phyloP scores from a whole-genome alignment of 2,797 vertebrate species.

The Lophotriccus pileatus region DNA sequence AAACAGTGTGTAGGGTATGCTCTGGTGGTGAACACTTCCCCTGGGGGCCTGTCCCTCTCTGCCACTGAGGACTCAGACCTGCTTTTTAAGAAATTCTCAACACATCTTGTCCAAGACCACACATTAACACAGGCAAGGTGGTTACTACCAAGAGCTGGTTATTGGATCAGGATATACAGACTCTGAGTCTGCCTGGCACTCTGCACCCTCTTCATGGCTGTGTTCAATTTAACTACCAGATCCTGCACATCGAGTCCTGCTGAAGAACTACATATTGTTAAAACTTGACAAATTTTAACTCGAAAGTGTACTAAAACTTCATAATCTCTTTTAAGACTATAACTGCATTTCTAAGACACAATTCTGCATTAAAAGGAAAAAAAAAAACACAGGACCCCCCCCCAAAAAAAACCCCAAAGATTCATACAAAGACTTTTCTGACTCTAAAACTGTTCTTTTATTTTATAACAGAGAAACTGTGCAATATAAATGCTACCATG shows the following conservation, averaged over 20 bases:
- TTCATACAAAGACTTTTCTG: background rate
- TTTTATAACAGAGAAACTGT: conserved; percentile 45
- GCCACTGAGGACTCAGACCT: background rate
- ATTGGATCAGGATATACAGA: background rate
- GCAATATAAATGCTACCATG: conserved; percentile 60
- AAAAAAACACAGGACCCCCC: background rate
- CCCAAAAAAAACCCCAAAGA: background rate
- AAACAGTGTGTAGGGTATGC: background rate
- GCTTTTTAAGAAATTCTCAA: background rate
- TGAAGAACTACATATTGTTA: background rate
- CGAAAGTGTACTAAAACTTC: background rate
- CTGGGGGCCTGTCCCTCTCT: background rate
- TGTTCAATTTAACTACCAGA: background rate
- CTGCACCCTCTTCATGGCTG: background rate
- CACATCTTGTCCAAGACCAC: background rate
- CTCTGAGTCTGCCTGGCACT: background rate
- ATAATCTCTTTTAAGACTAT: background rate
- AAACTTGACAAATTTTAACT: background rate
- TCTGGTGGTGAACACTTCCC: background rate
- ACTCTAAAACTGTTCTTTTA: conserved; percentile 45
- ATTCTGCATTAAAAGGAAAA: background rate
- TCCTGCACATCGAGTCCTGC: background rate
- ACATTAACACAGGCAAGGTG: background rate
- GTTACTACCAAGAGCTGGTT: background rate
- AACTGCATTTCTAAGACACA: background rate